These are phyloP conservation scores for Numenius arquata DNA, from an alignment of 2,113 vertebrate species.

Conservation along the genomic window DNA sequence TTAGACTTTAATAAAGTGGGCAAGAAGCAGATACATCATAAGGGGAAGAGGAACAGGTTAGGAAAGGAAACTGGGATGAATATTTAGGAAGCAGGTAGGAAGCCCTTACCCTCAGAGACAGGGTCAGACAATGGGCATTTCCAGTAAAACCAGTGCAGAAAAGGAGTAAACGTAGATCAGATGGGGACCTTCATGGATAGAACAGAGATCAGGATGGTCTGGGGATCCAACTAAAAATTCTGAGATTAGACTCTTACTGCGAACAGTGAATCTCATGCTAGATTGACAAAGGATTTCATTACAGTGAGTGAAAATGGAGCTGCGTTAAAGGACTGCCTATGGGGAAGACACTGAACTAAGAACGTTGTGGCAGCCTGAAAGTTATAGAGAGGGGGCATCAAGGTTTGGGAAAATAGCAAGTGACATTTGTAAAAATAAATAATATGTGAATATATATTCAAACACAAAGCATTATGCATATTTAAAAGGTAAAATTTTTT, in stretches of 20 bases:
- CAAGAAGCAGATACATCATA: not conserved
- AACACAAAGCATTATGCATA: not conserved
- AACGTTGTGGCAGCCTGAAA: not conserved
- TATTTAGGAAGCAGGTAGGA: not conserved
- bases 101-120: not conserved
- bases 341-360: not conserved
- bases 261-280: not conserved
- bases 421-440: conserved; percentile 6
- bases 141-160: not conserved
- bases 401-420: not conserved
- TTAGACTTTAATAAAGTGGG: not conserved
- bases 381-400: not conserved
- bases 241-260: not conserved
- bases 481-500: not conserved
- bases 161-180: not conserved
- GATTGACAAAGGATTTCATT: not conserved
- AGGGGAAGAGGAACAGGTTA: not conserved
- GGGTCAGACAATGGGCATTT: not conserved
- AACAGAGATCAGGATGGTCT: not conserved
- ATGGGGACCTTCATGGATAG: not conserved
- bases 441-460: not conserved
- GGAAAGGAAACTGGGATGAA: not conserved
- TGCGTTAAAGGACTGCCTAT: not conserved
- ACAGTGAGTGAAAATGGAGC: not conserved
- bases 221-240: not conserved